Conservation (phyloP, 1,140 invertebrate genomes). For the Neuroterus valhalla region DNA sequence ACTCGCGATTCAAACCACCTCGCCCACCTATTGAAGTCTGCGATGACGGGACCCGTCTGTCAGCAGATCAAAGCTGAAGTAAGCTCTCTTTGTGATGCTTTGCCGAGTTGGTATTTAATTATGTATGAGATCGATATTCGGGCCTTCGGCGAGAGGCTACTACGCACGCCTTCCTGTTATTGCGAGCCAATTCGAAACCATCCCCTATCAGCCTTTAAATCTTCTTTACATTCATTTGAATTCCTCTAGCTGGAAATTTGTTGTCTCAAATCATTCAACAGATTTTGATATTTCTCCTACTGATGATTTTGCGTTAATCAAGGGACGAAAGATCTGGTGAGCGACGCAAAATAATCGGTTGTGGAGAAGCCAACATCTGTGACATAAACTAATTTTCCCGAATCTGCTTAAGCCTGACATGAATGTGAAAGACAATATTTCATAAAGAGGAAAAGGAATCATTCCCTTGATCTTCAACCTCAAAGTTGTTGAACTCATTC, state of each 20-base stretch:
- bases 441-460: no score
- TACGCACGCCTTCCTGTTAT: constrained; percentile 13
- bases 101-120: constrained; percentile 73
- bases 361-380: no score
- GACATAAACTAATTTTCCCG: no score
- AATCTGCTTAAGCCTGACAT: no score
- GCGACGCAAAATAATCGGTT: no score
- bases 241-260: background rate
- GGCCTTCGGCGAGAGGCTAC: constrained; percentile 62
- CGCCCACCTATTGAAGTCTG: constrained; percentile 67
- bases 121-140: constrained; percentile 74
- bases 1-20: constrained; percentile 40
- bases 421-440: no score
- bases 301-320: no score
- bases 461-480: no score
- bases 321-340: no score
- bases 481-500: no score
- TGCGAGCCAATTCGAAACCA: constrained; percentile 19
- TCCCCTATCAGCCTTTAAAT: background rate
- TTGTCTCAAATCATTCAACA: background rate
- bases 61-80: constrained; percentile 72
- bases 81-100: constrained; percentile 74
- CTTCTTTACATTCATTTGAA: background rate
- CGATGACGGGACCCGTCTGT: constrained; percentile 74
- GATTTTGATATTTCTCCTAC: no score